Base-by-base conservation (phyloP, 1,140 invertebrate species). In the Cardiocondyla obscurior region DNA sequence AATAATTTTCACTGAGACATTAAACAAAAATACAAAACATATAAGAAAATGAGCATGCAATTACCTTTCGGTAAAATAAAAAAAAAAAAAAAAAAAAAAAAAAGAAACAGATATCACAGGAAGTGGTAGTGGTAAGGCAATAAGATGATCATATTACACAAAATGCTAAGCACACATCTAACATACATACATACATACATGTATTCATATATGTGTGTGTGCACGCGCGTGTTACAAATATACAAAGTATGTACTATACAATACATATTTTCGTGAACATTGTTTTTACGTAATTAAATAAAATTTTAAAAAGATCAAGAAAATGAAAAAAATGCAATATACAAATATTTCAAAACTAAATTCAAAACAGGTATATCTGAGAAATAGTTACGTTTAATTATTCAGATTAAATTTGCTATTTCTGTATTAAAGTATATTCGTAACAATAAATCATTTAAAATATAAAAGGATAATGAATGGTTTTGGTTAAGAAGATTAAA, bases 51-150 rank as follows among this genome's bases (percentile, higher is more conserved):
- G 92, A 88, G 57, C 92, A 93, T 93, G 92, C 92, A 90, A 88
- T 88, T 82, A 58, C 82, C 83, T 85, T 83, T 76, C 53, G 62
- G 53, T 46, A 65, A 69, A 62, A 62, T 76, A 69, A 82, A 83
- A 81, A 83, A n/a, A 73, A 83, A 91, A 62, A 62, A 81, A 69
- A 82, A 83, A 81, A 83, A n/a, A 62, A 62, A 81, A 69, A 82
- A 83, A 81, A 83, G 19, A 73, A 83, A 91, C 60, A 89, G 67
- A 44, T 87, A 79, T 82, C 82, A 84, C 76, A 85, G 87, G 88
- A 90, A 82, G 81, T 91, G 90, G 86, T 88, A 91, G 87, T 92
- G 89, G 84, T 92, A 92, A 92, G 90, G 90, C 90, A 90, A 92
- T 76, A 86, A 92, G 82, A 83, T 90, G 85, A 85, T 81, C 33